Evolutionary conservation across 2,888 invertebrate genomes (phyloP).

Genomic region (Pterostichus madidus): DNA sequence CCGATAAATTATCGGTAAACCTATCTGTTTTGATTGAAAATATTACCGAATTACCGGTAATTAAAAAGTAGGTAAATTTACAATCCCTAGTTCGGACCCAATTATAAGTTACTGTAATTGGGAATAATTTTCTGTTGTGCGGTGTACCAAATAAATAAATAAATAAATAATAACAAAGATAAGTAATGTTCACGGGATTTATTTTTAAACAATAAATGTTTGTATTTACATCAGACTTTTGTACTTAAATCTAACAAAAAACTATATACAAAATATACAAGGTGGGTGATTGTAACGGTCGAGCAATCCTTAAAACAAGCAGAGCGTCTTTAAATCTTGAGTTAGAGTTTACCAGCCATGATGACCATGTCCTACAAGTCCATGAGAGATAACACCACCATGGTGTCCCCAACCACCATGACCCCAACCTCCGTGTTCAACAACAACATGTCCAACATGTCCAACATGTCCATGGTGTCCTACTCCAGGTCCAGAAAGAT

Average conservation of each 20-base stretch:
- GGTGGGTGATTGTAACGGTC: background rate
- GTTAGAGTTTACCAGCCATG: conserved; percentile 68
- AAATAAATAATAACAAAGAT: background rate
- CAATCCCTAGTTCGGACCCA: too few relatives aligned
- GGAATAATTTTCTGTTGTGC: too few relatives aligned
- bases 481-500: conserved; percentile 52
- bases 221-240: conserved; percentile 10
- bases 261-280: conserved; percentile 54
- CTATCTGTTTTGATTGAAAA: too few relatives aligned
- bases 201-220: conserved; percentile 4
- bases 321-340: background rate
- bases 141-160: too few relatives aligned
- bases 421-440: conserved; percentile 55
- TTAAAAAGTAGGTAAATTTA: too few relatives aligned
- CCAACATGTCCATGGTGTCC: conserved; percentile 55
- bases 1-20: too few relatives aligned
- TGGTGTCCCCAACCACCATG: conserved; percentile 58
- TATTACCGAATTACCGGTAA: too few relatives aligned
- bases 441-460: conserved; percentile 47
- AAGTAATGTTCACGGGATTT: conserved; percentile 1
- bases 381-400: conserved; percentile 23
- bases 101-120: too few relatives aligned
- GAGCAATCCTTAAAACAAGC: too few relatives aligned
- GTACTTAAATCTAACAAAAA: conserved; percentile 1
- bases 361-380: conserved; percentile 44